phyloP scores from a whole-genome alignment of 2,888 invertebrate genomes.

The Eupithecia inturbata region DNA sequence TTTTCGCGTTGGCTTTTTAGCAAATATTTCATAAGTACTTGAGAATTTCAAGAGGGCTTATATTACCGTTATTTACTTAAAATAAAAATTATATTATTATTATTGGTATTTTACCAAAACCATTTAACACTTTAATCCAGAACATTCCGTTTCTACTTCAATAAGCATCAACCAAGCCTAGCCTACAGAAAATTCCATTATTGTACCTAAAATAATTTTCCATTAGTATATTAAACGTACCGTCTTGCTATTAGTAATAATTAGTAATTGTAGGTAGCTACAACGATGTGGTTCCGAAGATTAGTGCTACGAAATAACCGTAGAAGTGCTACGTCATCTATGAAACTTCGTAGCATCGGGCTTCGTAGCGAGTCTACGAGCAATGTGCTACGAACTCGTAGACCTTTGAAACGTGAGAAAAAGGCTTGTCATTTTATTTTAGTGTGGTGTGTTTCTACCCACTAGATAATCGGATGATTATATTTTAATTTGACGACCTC shows the following conservation, averaged over 20 bases:
- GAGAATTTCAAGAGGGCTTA: background rate
- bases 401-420: background rate
- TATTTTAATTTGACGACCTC: no score
- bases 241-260: background rate
- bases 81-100: no score
- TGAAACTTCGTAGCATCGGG: constrained; percentile 1
- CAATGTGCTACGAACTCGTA: background rate
- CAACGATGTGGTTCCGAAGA: background rate
- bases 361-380: constrained; percentile 3
- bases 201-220: background rate
- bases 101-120: background rate
- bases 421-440: background rate
- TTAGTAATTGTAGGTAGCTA: no score
- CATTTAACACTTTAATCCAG: background rate
- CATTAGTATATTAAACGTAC: background rate
- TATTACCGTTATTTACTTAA: no score
- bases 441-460: background rate
- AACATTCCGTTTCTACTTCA: background rate
- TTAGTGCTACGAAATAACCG: constrained; percentile 1
- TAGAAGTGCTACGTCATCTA: constrained; percentile 8
- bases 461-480: no score
- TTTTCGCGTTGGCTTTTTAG: background rate
- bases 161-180: background rate
- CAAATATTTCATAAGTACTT: background rate
- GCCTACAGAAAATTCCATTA: background rate